Percentiles rank a stretch among this genome's conserved stretches.
Conservation (phyloP, 2,113 vertebrate species). For the Oncorhynchus nerka region DNA sequence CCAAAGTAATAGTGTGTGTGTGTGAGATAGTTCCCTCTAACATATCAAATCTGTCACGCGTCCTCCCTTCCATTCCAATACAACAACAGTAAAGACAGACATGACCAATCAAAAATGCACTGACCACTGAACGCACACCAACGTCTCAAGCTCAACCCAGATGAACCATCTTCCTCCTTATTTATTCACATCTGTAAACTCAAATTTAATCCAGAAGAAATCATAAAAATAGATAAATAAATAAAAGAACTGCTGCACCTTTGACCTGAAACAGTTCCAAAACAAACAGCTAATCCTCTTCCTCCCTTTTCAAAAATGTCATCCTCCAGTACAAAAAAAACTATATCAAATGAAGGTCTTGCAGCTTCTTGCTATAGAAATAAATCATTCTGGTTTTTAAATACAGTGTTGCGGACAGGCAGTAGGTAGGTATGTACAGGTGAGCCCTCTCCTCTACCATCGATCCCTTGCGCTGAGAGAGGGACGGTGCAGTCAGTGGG, state of each 20-base stretch:
- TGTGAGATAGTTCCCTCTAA: not conserved
- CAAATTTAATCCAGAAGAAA: not conserved
- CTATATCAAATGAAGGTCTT: slow-evolving; percentile 15
- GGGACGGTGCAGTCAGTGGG: slow-evolving; percentile 75
- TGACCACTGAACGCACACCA: not conserved
- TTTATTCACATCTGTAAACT: not conserved
- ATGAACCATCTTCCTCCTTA: not conserved
- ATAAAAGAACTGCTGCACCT: slow-evolving; percentile 11
- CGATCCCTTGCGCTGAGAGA: not conserved
- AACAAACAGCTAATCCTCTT: not conserved
- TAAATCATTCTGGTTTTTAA: not conserved
- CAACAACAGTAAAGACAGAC: not conserved
- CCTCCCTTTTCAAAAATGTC: not conserved
- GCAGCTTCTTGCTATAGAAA: slow-evolving; percentile 3
- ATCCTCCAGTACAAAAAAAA: not conserved
- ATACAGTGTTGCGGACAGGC: slow-evolving; percentile 1
- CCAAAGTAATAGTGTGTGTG: not conserved
- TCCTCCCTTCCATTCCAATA: too few species aligned
- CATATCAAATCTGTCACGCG: not conserved
- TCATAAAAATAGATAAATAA: not conserved
- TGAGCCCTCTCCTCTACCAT: not conserved
- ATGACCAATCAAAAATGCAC: not conserved
- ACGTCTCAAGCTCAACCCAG: not conserved
- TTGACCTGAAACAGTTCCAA: slow-evolving; percentile 7
- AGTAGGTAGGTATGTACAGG: not conserved